Evolutionary conservation across 35 echinoderm and acorn worm genomes (phyloP).

Genomic region (Heliocidaris erythrogramma): DNA sequence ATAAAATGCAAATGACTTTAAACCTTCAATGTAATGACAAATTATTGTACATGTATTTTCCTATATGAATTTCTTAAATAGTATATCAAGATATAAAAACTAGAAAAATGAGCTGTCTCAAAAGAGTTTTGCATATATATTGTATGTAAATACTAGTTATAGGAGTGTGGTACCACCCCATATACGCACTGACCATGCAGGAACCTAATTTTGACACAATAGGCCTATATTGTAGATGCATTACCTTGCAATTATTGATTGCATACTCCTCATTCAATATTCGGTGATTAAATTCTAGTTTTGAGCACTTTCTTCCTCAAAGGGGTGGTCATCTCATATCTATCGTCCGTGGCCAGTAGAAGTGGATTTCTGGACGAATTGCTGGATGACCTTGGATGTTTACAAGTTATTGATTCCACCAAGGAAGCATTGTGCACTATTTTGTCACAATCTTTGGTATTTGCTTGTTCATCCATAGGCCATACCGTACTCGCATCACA

Average conservation of each 20-base stretch:
- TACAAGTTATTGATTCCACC: not conserved
- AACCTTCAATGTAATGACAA: too few relatives aligned
- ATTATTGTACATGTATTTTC: too few relatives aligned
- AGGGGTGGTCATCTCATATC: not conserved
- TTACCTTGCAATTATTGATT: not conserved
- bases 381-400: not conserved
- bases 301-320: not conserved
- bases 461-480: not conserved
- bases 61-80: too few relatives aligned
- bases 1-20: too few relatives aligned
- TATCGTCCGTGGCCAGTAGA: not conserved
- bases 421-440: not conserved
- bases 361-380: not conserved
- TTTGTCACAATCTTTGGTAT: not conserved
- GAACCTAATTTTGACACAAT: not conserved
- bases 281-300: not conserved
- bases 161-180: not conserved
- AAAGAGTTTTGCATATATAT: too few relatives aligned
- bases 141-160: too few relatives aligned
- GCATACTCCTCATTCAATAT: not conserved
- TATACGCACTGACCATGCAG: not conserved
- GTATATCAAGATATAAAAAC: not conserved
- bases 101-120: not conserved
- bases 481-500: not conserved
- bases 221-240: not conserved